Conservation (phyloP, 2,113 vertebrate species). For the Reinhardtius hippoglossoides region DNA sequence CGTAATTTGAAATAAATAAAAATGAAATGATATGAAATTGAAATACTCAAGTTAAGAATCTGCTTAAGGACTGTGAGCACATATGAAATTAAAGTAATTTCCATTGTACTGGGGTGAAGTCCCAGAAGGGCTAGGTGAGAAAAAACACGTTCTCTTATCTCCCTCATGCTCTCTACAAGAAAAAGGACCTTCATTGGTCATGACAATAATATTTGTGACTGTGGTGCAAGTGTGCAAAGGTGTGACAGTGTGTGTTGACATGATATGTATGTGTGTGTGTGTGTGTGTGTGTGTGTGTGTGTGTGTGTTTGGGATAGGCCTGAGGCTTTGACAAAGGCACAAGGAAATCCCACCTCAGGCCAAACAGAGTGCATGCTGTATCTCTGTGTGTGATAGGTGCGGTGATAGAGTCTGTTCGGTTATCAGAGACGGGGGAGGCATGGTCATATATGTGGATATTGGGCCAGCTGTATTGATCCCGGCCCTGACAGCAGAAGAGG, state of each 20-base stretch:
- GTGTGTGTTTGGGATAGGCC: constrained; percentile 45
- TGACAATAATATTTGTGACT: constrained; percentile 26
- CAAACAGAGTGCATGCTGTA: constrained; percentile 67
- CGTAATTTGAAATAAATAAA: too few species aligned
- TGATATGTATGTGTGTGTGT: constrained; percentile 1
- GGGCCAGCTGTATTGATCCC: constrained; percentile 82
- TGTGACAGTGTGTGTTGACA: constrained; percentile 7
- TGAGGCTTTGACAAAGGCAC: constrained; percentile 57
- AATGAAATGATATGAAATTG: too few species aligned
- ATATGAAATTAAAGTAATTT: neutral
- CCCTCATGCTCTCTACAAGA: neutral
- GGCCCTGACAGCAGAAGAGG: constrained; percentile 56
- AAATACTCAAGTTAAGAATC: too few species aligned
- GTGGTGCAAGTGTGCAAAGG: constrained; percentile 45
- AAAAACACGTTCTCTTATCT: neutral
- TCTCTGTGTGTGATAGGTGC: constrained; percentile 66
- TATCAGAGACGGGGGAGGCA: constrained; percentile 74
- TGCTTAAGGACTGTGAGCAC: neutral
- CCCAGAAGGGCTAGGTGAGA: too few species aligned
- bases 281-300: neutral
- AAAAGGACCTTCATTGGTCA: constrained; percentile 1
- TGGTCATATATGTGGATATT: constrained; percentile 73
- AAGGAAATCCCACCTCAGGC: constrained; percentile 62
- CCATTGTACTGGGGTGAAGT: too few species aligned
- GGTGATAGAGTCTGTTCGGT: constrained; percentile 67